Percentiles rank a stretch among this genome's conserved stretches.
These are phyloP conservation scores for Arbacia lixula DNA, from an alignment of 53 echinoderm and acorn worm species.

Conservation along the genomic window DNA sequence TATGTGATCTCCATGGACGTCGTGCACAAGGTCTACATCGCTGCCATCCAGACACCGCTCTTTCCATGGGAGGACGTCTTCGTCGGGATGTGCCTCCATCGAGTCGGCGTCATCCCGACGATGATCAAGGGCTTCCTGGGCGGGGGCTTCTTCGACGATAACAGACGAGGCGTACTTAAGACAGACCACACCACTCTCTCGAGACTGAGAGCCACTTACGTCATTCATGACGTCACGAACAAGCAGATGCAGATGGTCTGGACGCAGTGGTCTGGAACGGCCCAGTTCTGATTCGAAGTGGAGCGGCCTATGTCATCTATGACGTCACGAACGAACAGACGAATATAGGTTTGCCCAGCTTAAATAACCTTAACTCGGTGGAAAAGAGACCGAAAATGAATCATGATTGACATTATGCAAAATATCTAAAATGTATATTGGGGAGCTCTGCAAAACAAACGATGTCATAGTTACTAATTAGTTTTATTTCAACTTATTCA, in stretches of 20 bases:
- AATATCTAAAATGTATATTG: too few species aligned
- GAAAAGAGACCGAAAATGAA: too few species aligned
- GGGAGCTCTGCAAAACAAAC: too few species aligned
- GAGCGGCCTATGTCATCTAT: constrained; percentile 53
- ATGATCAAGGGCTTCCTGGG: constrained; percentile 67
- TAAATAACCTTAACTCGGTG: background rate
- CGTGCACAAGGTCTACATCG: constrained; percentile 63
- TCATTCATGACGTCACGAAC: constrained; percentile 47
- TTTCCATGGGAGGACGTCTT: constrained; percentile 89
- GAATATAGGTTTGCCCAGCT: constrained; percentile 18
- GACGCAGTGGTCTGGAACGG: constrained; percentile 15
- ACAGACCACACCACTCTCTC: constrained; percentile 20
- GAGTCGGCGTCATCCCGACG: constrained; percentile 59
- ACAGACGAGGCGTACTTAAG: constrained; percentile 14
- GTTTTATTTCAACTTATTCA: too few species aligned
- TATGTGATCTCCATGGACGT: constrained; percentile 83
- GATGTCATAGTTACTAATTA: too few species aligned
- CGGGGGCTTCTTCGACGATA: constrained; percentile 34
- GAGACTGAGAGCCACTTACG: constrained; percentile 38
- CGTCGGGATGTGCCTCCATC: constrained; percentile 68
- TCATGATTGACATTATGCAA: too few species aligned
- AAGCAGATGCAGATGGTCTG: constrained; percentile 42
- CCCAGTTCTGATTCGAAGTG: background rate
- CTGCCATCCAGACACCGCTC: constrained; percentile 64
- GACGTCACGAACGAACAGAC: constrained; percentile 26